These are phyloP conservation scores for Apoderus coryli DNA, from an alignment of 2,888 invertebrate genomes.

Conservation along the genomic window DNA sequence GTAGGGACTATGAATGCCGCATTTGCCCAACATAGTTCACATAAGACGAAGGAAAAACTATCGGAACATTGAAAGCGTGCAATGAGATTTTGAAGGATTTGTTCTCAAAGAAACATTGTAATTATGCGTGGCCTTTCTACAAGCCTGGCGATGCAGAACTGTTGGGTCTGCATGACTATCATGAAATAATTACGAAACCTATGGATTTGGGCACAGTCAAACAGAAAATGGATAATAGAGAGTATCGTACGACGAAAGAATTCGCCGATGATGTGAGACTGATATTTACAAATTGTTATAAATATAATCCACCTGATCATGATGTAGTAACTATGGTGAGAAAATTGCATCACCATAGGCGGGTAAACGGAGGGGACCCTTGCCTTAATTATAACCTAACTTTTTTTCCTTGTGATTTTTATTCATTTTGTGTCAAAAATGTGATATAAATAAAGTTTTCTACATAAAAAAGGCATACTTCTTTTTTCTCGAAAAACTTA, in stretches of 20 bases:
- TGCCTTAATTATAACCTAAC: no score
- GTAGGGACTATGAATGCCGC: slow-evolving; percentile 32
- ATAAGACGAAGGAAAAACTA: slow-evolving; percentile 70
- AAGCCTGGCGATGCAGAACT: slow-evolving; percentile 96
- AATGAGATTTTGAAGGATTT: slow-evolving; percentile 86
- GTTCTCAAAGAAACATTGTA: slow-evolving; percentile 85
- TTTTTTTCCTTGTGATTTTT: no score
- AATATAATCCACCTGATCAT: slow-evolving; percentile 97
- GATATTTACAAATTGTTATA: slow-evolving; percentile 99
- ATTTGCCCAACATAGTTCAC: slow-evolving; percentile 36
- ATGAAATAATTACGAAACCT: slow-evolving; percentile 96
- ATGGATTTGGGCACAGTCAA: slow-evolving; percentile 99
- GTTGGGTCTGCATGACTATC: slow-evolving; percentile 91
- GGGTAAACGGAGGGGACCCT: no score
- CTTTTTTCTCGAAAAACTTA: no score
- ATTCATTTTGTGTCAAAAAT: no score
- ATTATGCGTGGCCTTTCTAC: slow-evolving; percentile 98
- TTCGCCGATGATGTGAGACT: slow-evolving; percentile 92
- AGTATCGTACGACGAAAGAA: slow-evolving; percentile 85
- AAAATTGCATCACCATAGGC: no score
- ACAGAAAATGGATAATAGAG: slow-evolving; percentile 89
- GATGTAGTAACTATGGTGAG: slow-evolving; percentile 98
- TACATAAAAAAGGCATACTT: no score
- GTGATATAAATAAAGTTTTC: no score
- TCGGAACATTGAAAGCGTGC: slow-evolving; percentile 78